Evolutionary conservation across 2,797 vertebrate species (phyloP), one percentile per base, ranked within the genome.

Genomic region (Takifugu rubripes): DNA sequence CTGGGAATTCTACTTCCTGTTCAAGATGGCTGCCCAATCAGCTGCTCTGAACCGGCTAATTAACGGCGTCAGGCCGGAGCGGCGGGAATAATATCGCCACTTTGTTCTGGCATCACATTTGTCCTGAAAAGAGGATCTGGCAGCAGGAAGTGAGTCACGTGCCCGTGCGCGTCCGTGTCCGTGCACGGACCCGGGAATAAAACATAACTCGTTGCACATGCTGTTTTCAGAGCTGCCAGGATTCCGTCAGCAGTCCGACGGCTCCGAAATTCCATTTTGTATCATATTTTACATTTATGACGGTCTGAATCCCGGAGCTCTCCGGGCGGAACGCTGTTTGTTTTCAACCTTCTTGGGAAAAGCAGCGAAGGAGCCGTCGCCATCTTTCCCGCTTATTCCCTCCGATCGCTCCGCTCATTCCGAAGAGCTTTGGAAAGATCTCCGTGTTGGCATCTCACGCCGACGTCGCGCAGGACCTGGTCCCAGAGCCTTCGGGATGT

Each of bases 211-310:
- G n/a, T 27, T 25, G 25, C 2, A 11, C 53, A 42, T 16, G 45
- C 3, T 21, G 4, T 56, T 48, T 31, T 67, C n/a, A 25, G 57
- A 29, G 27, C 3, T 45, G 55, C 54, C 56, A 49, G 15, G 17
- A 49, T 52, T 61, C 50, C 36, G 59, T 68, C 64, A 52, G 49
- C 0, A 33, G 48, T 61, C 56, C 46, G 52, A 65, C 58, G 56
- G 31, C 61, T 54, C 51, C 54, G 27, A 16, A 54, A 59, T 40
- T 59, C 48, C 49, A 21, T 26, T 53, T 31, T 71, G 56, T 60
- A 62, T 58, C 9, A 8, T 62, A 46, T 64, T 63, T 64, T 61
- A 59, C 59, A 60, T 66, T 59, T 57, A 57, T 70, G 65, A 56
- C 53, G 54, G 66, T 40, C 25, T 43, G 14, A 44, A 44, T 44